A percentile compares a stretch with the other conserved stretches of the same genome.
These are phyloP conservation scores for Megalurothrips usitatus DNA, from an alignment of 2,888 invertebrate genomes.

Conservation along the genomic window DNA sequence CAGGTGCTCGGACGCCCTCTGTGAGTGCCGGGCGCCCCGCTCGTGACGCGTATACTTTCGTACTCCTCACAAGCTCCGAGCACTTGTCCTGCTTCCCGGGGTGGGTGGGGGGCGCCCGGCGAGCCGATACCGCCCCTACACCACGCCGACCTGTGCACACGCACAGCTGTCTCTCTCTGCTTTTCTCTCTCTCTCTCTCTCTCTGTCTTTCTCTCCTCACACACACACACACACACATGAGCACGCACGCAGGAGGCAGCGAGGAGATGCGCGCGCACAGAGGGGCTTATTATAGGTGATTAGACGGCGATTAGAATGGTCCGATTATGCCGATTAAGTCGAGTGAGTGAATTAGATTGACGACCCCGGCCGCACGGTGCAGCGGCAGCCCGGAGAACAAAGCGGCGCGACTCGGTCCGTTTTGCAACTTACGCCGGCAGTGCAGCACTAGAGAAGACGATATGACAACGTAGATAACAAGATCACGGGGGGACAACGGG, in stretches of 20 bases:
- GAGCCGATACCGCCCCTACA: neutral
- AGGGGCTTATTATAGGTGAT: constrained; percentile 4
- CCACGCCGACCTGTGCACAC: neutral
- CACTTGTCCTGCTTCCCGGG: too few species aligned
- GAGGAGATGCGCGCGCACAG: neutral
- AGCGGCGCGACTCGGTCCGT: too few species aligned
- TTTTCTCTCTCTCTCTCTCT: neutral
- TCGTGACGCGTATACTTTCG: neutral
- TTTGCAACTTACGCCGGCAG: too few species aligned
- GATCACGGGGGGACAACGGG: too few species aligned
- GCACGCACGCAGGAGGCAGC: neutral
- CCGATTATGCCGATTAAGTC: neutral
- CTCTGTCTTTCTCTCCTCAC: neutral
- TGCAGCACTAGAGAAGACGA: too few species aligned
- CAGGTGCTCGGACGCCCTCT: neutral
- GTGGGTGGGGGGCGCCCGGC: too few species aligned
- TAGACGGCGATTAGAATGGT: neutral
- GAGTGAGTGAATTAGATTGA: constrained; percentile 1
- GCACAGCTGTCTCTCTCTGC: neutral
- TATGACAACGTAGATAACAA: too few species aligned
- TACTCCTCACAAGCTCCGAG: too few species aligned
- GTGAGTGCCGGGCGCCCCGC: too few species aligned
- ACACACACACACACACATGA: neutral
- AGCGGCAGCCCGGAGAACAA: too few species aligned
- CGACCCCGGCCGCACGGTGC: too few species aligned